These are phyloP conservation scores for Atta texana DNA, from an alignment of 1,140 invertebrate genomes.

Conservation along the genomic window DNA sequence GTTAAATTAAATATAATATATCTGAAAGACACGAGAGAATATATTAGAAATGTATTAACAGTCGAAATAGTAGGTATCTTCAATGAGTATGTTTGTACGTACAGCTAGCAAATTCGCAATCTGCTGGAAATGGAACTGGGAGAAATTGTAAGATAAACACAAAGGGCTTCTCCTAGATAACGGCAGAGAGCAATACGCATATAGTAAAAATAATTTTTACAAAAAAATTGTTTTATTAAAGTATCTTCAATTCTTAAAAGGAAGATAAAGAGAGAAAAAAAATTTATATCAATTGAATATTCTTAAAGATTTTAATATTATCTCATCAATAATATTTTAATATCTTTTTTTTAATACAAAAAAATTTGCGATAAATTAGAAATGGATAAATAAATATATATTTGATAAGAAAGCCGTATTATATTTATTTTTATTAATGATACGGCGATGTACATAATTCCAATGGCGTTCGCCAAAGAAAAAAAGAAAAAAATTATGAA, in stretches of 20 bases:
- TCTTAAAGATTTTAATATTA: slow-evolving; percentile 6
- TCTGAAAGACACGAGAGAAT: not conserved
- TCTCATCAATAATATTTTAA: not conserved
- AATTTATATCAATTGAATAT: not conserved
- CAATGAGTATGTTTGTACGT: not conserved
- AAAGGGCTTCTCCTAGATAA: too few species aligned
- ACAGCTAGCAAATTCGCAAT: not conserved
- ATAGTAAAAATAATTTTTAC: not conserved
- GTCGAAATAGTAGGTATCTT: slow-evolving; percentile 15
- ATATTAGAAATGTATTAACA: not conserved
- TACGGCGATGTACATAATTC: slow-evolving; percentile 27
- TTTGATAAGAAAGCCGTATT: slow-evolving; percentile 35
- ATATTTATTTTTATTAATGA: slow-evolving; percentile 31
- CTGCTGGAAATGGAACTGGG: not conserved
- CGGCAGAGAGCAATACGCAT: not conserved
- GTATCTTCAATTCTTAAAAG: not conserved
- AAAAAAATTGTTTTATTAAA: not conserved
- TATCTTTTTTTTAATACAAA: not conserved
- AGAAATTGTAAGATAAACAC: too few species aligned
- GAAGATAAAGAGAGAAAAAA: not conserved
- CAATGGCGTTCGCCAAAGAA: not conserved
- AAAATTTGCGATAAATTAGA: not conserved
- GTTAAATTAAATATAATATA: not conserved
- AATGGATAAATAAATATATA: slow-evolving; percentile 23
- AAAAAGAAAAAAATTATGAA: slow-evolving; percentile 9